Evolutionary conservation across 2,888 invertebrate species (phyloP), one percentile per base, ranked within the genome.

Genomic region (Drosophila borborema): DNA sequence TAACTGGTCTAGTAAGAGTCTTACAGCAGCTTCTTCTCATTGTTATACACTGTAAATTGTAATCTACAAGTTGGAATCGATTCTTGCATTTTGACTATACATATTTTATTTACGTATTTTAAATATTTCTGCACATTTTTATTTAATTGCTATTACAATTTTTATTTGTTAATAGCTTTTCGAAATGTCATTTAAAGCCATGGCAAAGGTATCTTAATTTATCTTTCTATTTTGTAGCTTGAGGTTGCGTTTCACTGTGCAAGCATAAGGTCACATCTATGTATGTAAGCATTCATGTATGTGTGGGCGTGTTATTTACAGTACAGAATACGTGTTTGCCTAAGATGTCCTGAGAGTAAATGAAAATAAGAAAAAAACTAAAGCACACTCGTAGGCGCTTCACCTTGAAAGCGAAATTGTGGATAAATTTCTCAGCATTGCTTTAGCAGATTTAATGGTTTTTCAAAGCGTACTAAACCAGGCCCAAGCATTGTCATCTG

Each of bases 301-400:
- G n/a, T 16, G n/a, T 16, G 45, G 40, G 34, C 1, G 43, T 58
- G 45, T 40, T 67, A 54, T 60, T 72, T 41, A 41, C 55, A n/a
- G 89, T 69, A 77, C 73, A 74, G 76, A 81, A 88, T 81, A 88
- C 86, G 86, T 86, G 89, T 86, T 83, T 55, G 81, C 66, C 77
- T 63, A 72, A 74, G 71, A 70, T 75, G 69, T 64, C 40, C 40
- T 28, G 80, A 72, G 79, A 78, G 72, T 68, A 49, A 64, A 38
- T 36, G 3, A 28, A 6, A 28, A 28, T 5, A 28, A 5, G 5
- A 28, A 28, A 6, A 28, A 46, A 46, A 16, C 56, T 60, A 66
- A 40, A 71, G 80, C 74, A 74, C 58, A 65, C 68, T 79, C 28
- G 48, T 10, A 62, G 69, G 64, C 66, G 66, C 55, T 63, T 76